Evolutionary conservation across 2,113 vertebrate species (phyloP), one percentile per base, ranked within the genome.

Genomic region (Dromaius novaehollandiae): DNA sequence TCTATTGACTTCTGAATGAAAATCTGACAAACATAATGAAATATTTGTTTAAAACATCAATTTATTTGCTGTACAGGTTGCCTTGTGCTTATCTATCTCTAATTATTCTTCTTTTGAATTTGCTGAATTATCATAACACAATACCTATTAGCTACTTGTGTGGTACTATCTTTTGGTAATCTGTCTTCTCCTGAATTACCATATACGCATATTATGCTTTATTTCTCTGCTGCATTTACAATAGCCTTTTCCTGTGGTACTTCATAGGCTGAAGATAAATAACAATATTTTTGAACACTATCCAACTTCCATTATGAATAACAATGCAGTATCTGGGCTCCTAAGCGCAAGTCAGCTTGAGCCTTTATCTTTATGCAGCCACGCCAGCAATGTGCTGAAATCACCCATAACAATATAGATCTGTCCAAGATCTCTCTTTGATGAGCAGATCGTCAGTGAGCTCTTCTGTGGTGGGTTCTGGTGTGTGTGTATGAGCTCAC

Each of bases 41-140:
- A 94, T 91, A 91, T 64, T 95, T 93, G 46, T 78, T 89, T 94
- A 78, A 91, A 95, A 70, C 19, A 60, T 80, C 50, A 38, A 51
- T 94, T 80, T 91, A 94, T 82, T 94, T 97, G 50, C 79, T 74
- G 68, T 68, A 70, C 75, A 80, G 58, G 30, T 13, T 94, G 89
- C 17, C 60, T 58, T 77, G 25, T 78, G 36, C 84, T 97, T 97
- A 81, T 86, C 82, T 92, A 20, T 32, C 58, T 83, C 21, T 91
- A 95, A 88, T 95, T 97, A 94, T 83, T 86, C 81, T 85, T 85
- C 66, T 95, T 44, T 82, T 83, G 84, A 93, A 89, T 56, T 90
- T 95, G 81, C 40, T 91, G 64, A 9, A 83, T 86, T 88, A 89
- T 83, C 60, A 68, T 75, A 95, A 78, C 50, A 91, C 40, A 94